These are phyloP conservation scores for Pelodiscus sinensis DNA, from an alignment of 2,113 vertebrate species.

Conservation along the genomic window DNA sequence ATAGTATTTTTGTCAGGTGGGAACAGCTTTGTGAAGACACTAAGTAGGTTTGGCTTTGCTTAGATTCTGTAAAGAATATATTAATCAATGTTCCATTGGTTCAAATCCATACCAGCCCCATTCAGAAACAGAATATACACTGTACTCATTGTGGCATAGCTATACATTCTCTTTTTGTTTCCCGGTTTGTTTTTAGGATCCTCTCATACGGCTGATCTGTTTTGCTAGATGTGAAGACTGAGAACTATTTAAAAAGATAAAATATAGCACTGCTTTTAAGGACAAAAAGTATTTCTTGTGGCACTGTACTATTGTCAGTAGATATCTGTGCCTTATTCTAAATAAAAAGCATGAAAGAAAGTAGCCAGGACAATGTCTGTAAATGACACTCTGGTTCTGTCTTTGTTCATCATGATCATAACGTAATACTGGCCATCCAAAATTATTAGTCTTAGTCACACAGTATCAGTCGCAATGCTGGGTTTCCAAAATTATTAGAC, in stretches of 20 bases:
- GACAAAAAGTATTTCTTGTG: conserved; percentile 62
- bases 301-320: conserved; percentile 45
- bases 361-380: conserved; percentile 63
- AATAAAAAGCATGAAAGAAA: conserved; percentile 73
- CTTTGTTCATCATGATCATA: conserved; percentile 58
- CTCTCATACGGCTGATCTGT: conserved; percentile 45
- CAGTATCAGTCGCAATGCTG: neutral
- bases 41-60: neutral
- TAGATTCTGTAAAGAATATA: neutral
- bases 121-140: neutral
- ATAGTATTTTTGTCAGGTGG: accelerated
- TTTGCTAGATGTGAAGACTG: conserved; percentile 59
- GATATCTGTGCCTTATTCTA: conserved; percentile 64
- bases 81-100: neutral
- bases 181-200: conserved; percentile 25
- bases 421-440: conserved; percentile 60
- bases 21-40: neutral
- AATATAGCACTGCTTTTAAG: conserved; percentile 46
- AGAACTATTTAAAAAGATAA: conserved; percentile 45
- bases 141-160: neutral
- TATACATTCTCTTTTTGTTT: neutral
- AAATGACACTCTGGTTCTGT: conserved; percentile 71
- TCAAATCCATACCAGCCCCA: neutral
- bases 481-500: conserved; percentile 54
- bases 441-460: conserved; percentile 57